Evolutionary conservation across 2,113 vertebrate species (phyloP), one percentile per base, ranked within the genome.

Genomic region (Eretmodus cyanostictus): DNA sequence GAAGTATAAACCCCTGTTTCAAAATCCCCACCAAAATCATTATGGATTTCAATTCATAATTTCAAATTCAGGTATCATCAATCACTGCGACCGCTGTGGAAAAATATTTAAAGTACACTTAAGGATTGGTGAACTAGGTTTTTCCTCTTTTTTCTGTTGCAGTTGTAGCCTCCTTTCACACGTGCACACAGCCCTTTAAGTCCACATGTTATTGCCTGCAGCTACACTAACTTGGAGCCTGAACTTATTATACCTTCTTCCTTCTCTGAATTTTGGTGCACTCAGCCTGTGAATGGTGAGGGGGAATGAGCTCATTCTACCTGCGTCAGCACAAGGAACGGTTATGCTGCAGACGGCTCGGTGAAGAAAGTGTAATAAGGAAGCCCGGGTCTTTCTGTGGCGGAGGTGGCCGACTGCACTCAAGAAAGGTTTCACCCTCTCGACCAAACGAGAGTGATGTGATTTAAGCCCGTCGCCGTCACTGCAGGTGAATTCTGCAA

Each of bases 191-290:
- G 87, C 66, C 80, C 57, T 84, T 84, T 87, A 90, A 55, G 63
- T 86, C 85, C 86, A 90, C 89, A 86, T 83, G 89, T 93, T 92
- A 89, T 87, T 82, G 86, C 93, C 93, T 86, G 36, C 73, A 89
- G 92, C 92, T 91, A 86, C 91, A 95, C 89, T 90, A 87, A 94
- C 86, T 91, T 80, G 81, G 88, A 92, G 89, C 91, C 89, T 88
- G 89, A 93, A 90, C 89, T 93, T 92, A 93, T 94, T 93, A 93
- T 90, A 88, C 88, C 22, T 68, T 89, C 89, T 87, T 87, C 87
- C 90, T 54, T 86, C 84, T 86, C 90, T 83, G 84, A 88, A 89
- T 92, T 89, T 88, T 82, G 88, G 88, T 91, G 89, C 93, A 91
- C 86, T 92, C 89, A 91, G 82, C 92, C 82, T 85, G 81, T 86